Conservation (phyloP, 2,797 vertebrate genomes). For the Schizopygopsis pylzovi region DNA sequence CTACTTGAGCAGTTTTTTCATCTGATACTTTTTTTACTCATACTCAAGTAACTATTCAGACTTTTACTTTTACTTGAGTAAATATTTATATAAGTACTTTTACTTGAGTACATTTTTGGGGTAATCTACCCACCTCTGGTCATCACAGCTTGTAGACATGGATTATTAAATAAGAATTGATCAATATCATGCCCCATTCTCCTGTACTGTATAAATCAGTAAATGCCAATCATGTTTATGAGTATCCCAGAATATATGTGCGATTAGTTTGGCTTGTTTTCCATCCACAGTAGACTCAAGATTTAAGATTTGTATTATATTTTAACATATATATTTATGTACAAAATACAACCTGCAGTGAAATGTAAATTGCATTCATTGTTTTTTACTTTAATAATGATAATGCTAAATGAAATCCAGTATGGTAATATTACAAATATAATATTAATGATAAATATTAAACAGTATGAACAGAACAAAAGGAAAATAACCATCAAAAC, state of each 20-base stretch:
- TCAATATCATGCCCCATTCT: background rate
- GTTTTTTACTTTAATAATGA: background rate
- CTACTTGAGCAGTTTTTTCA: too few relatives aligned
- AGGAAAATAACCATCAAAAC: background rate
- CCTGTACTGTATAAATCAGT: background rate
- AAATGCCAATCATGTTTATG: background rate
- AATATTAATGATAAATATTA: background rate
- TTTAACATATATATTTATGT: background rate
- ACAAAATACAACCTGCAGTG: background rate
- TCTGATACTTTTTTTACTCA: too few relatives aligned
- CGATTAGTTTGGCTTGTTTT: background rate
- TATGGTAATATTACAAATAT: background rate
- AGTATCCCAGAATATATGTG: constrained; percentile 2
- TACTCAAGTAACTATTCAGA: too few relatives aligned
- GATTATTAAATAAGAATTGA: constrained; percentile 12
- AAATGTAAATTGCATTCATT: background rate
- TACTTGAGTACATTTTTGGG: too few relatives aligned
- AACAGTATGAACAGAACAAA: background rate
- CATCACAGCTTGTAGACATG: too few relatives aligned
- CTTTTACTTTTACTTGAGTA: too few relatives aligned
- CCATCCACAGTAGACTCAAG: background rate
- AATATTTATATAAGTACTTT: too few relatives aligned
- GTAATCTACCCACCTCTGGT: too few relatives aligned
- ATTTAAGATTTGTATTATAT: background rate
- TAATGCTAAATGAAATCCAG: background rate